These are phyloP conservation scores for Lasioglossum vierecki DNA, from an alignment of 2,888 invertebrate genomes.

Conservation along the genomic window DNA sequence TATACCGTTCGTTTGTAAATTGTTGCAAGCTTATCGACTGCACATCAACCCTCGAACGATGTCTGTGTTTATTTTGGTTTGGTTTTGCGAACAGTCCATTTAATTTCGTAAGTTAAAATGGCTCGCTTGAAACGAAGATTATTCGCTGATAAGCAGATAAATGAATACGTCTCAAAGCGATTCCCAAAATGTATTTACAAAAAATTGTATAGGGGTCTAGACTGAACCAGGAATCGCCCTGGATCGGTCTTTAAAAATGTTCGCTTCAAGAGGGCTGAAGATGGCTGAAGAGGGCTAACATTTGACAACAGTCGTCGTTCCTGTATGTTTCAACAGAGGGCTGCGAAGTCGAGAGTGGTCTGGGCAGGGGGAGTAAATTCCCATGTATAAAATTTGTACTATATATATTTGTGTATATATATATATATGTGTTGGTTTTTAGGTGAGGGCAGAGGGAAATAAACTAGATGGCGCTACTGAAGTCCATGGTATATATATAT, in stretches of 20 bases:
- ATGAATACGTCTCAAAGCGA: neutral
- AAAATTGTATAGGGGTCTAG: neutral
- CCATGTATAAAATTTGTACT: too few relatives aligned
- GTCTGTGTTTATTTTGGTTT: neutral
- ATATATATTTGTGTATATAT: too few relatives aligned
- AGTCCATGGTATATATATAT: too few relatives aligned
- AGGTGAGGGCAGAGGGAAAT: too few relatives aligned
- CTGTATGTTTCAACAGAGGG: neutral
- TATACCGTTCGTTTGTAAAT: neutral
- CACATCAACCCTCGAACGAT: neutral
- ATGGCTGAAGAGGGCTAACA: too few relatives aligned
- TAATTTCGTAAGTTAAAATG: neutral
- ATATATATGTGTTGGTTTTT: too few relatives aligned
- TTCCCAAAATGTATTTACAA: neutral
- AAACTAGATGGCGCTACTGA: too few relatives aligned
- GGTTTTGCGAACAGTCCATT: neutral
- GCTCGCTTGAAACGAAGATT: neutral
- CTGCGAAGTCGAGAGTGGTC: too few relatives aligned
- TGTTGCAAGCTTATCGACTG: neutral
- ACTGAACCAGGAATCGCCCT: neutral
- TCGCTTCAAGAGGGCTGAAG: neutral
- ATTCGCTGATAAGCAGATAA: neutral
- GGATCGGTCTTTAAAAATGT: neutral
- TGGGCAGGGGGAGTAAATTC: too few relatives aligned
- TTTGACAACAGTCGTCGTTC: neutral